Base-by-base conservation (phyloP, 2,113 vertebrate genomes). In the Thalassoma bifasciatum region DNA sequence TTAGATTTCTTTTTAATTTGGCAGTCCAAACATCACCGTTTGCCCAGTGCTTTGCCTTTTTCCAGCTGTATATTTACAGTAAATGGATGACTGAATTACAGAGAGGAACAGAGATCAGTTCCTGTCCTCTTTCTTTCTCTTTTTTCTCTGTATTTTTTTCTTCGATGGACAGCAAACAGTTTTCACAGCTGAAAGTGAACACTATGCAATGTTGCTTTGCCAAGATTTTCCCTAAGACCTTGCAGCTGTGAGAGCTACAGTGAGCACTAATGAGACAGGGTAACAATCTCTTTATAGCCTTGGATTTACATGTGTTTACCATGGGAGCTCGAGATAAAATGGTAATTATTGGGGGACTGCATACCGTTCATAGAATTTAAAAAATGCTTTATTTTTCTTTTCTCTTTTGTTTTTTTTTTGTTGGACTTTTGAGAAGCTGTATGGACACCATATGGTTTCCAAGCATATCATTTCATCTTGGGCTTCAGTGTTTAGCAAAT, bases 1-100 rank as follows among this genome's bases (percentile, higher is more conserved):
- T 46, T 72, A 58, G 74, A 84, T 89, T 83, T 75, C 68, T 74
- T 92, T 91, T 85, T 86, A 82, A 90, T 90, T 91, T 85, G 59
- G 49, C 58, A 81, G 60, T 89, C 72, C 83, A 90, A 91, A 90
- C 87, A 89, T 74, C 61, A 52, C 62, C 51, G 50, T 79, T 83
- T 79, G 81, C 87, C 79, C 75, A 73, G 80, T 30, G 36, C 80
- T 72, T 82, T 74, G 81, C 77, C 80, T 59, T 79, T 68, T 87
- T 73, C 77, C 82, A 82, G 71, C 75, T 72, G 79, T 88, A 72
- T 91, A 89, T 91, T 91, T 91, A 89, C 86, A 87, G 75, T 83
- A 81, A 86, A 83, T 79, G 81, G 79, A 72, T 90, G 83, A 85
- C 81, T 85, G 83, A 88, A 85, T 90, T 89, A 92, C 79, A 76